Conservation (phyloP, 2,797 vertebrate species). For the Gymnocypris eckloni region DNA sequence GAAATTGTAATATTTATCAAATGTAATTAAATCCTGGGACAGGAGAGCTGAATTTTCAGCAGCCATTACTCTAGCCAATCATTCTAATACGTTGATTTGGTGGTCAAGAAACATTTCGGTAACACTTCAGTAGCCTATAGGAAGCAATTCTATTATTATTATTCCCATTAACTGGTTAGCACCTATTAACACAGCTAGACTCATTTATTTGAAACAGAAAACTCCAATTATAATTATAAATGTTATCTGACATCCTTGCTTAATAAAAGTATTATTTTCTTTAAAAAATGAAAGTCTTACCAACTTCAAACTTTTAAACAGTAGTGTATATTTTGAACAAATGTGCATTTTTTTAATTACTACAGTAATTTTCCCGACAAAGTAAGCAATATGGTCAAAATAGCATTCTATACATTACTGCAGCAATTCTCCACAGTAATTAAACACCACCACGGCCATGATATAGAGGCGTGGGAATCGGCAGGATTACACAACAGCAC, state of each 20-base stretch:
- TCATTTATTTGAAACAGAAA: neutral
- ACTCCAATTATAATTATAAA: neutral
- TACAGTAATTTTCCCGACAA: neutral
- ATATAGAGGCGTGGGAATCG: constrained; percentile 32
- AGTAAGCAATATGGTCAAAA: neutral
- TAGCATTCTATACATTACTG: neutral
- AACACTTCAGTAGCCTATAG: neutral
- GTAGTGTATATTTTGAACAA: neutral
- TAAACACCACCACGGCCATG: neutral
- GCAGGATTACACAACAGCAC: constrained; percentile 3
- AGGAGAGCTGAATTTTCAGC: neutral
- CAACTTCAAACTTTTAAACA: neutral
- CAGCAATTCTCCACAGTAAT: constrained; percentile 13
- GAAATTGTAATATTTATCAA: neutral
- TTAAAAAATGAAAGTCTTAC: neutral
- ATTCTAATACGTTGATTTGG: neutral
- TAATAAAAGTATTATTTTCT: neutral
- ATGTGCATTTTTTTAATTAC: neutral
- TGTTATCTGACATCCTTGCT: neutral
- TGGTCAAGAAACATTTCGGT: neutral
- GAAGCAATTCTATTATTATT: neutral
- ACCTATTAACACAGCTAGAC: neutral
- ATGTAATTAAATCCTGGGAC: neutral
- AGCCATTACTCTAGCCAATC: neutral
- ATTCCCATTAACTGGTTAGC: too few relatives aligned